A percentile compares a stretch with the other conserved stretches of the same genome.
These are phyloP conservation scores for Spea hammondii DNA, from an alignment of 2,797 vertebrate genomes.

Conservation along the genomic window DNA sequence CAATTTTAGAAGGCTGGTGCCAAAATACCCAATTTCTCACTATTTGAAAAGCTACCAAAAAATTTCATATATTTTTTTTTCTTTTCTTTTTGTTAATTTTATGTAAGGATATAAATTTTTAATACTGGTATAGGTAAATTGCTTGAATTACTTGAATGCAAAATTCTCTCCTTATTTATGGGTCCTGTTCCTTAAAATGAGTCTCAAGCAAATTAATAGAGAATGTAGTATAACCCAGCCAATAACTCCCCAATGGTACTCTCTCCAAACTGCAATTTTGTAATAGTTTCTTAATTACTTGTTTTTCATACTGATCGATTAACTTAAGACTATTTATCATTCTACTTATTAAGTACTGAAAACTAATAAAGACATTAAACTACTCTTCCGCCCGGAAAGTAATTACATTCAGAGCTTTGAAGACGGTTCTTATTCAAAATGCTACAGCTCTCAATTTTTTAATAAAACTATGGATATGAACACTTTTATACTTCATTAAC, in stretches of 20 bases:
- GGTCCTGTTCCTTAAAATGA: constrained; percentile 7
- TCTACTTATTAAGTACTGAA: constrained; percentile 47
- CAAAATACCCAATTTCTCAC: too few species aligned
- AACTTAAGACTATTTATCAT: constrained; percentile 45
- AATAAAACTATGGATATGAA: constrained; percentile 20
- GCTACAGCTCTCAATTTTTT: constrained; percentile 40
- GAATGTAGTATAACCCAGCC: constrained; percentile 9
- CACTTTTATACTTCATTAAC: constrained; percentile 6
- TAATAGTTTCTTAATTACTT: constrained; percentile 51
- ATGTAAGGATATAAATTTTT: neutral
- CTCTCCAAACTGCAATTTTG: constrained; percentile 32
- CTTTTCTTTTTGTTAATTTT: neutral
- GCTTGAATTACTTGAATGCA: constrained; percentile 34
- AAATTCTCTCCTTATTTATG: constrained; percentile 43
- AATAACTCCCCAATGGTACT: constrained; percentile 24
- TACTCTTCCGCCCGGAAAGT: constrained; percentile 46
- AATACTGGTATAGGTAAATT: constrained; percentile 28
- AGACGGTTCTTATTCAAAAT: constrained; percentile 43
- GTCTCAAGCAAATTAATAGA: constrained; percentile 32
- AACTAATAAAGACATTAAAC: constrained; percentile 53
- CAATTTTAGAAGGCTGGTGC: too few species aligned
- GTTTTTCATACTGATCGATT: constrained; percentile 53
- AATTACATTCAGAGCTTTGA: constrained; percentile 43
- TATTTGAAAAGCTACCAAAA: too few species aligned
- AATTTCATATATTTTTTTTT: too few species aligned